A percentile compares a stretch with the other conserved stretches of the same genome.
Evolutionary conservation across 2,888 invertebrate genomes (phyloP).

Genomic region (Netelia inedita): DNA sequence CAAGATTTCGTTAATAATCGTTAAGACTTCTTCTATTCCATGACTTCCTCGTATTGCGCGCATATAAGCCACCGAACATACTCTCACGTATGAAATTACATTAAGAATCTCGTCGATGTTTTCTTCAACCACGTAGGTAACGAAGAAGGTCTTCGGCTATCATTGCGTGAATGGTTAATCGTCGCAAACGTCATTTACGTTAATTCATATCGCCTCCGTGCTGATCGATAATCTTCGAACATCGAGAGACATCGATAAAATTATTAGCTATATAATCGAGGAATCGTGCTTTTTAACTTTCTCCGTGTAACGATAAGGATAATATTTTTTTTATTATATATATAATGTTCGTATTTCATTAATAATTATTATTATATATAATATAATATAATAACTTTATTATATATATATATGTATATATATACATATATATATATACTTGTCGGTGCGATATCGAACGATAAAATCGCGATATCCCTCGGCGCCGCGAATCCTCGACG

Average conservation of each 20-base stretch:
- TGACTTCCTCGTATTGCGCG: neutral
- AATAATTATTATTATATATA: neutral
- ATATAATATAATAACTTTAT: neutral
- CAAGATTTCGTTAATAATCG: conserved; percentile 57
- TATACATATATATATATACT: neutral
- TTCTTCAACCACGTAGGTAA: neutral
- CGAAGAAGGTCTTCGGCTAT: no score
- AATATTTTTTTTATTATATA: neutral
- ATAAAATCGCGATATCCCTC: no score
- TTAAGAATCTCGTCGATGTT: neutral
- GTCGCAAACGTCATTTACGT: no score
- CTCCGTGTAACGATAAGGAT: neutral
- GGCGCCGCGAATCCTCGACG: no score
- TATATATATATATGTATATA: neutral
- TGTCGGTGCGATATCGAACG: neutral
- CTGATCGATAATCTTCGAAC: no score
- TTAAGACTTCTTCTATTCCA: conserved; percentile 2
- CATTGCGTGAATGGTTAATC: no score
- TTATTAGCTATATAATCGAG: neutral
- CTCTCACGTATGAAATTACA: neutral
- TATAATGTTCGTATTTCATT: neutral
- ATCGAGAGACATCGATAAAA: no score
- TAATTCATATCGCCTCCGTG: no score
- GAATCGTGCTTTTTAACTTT: neutral
- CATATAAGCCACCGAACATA: neutral